Conservation (phyloP, 2,888 invertebrate species). For the Lepidochrysops patricia region DNA sequence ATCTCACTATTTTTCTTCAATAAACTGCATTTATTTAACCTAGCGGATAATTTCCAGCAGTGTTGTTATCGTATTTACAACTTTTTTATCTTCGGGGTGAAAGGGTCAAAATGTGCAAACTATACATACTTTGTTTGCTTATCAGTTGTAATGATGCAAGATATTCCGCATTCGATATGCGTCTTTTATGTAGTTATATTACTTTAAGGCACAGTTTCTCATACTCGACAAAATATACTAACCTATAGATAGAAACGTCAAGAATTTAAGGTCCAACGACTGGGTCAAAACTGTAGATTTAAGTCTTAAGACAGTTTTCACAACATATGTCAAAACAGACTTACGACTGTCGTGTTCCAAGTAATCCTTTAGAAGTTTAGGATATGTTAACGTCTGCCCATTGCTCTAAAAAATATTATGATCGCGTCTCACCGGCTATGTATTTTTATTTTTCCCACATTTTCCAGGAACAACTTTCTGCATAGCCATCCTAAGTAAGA, state of each 20-base stretch:
- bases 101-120: conserved; percentile 4
- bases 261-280: no score
- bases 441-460: conserved; percentile 1
- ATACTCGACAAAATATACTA: no score
- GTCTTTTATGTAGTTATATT: not conserved
- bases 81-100: not conserved
- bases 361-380: no score
- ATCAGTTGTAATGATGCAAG: not conserved
- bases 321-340: no score
- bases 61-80: not conserved
- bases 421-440: not conserved
- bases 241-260: no score
- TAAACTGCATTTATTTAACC: not conserved
- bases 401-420: no score
- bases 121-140: not conserved
- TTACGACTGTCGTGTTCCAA: no score
- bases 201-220: no score
- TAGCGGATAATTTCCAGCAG: not conserved
- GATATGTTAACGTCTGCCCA: no score
- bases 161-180: not conserved
- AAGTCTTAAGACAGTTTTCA: no score
- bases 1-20: not conserved
- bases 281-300: no score
- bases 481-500: conserved; percentile 59
- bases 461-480: conserved; percentile 62